These are phyloP conservation scores for Tamandua tetradactyla DNA, from an alignment of 2,797 vertebrate genomes.

Conservation along the genomic window DNA sequence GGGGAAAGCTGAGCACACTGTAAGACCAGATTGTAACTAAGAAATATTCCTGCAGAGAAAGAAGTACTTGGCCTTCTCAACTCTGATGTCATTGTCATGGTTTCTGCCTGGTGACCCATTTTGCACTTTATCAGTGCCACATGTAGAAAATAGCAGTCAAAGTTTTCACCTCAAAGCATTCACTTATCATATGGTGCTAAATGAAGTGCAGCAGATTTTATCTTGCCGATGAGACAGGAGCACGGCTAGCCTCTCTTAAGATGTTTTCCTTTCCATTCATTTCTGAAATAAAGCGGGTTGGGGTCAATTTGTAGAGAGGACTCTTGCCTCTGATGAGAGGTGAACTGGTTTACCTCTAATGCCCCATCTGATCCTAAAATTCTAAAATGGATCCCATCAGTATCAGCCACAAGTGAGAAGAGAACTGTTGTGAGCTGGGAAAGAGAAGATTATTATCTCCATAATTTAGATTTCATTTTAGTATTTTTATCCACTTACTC, in stretches of 20 bases:
- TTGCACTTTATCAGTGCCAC: not conserved
- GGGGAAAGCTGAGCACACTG: not conserved
- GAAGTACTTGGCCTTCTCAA: not conserved
- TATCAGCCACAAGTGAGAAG: not conserved
- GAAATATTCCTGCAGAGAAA: not conserved
- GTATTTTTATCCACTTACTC: not conserved
- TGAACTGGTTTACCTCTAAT: not conserved
- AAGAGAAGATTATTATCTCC: not conserved
- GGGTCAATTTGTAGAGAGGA: not conserved
- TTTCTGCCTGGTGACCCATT: not conserved
- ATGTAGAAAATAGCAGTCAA: not conserved
- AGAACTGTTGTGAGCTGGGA: not conserved
- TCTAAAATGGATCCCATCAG: not conserved
- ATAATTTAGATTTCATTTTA: not conserved
- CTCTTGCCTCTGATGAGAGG: not conserved
- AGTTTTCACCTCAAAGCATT: not conserved
- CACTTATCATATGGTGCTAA: not conserved
- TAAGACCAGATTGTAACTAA: not conserved
- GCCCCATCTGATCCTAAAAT: not conserved
- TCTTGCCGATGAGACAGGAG: conserved; percentile 33
- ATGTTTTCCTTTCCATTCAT: not conserved
- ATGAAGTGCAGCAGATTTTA: not conserved
- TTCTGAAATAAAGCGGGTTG: not conserved
- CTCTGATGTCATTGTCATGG: not conserved
- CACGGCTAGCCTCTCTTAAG: not conserved